Conservation (phyloP, 2,797 vertebrate genomes). For the Dipus sagitta region DNA sequence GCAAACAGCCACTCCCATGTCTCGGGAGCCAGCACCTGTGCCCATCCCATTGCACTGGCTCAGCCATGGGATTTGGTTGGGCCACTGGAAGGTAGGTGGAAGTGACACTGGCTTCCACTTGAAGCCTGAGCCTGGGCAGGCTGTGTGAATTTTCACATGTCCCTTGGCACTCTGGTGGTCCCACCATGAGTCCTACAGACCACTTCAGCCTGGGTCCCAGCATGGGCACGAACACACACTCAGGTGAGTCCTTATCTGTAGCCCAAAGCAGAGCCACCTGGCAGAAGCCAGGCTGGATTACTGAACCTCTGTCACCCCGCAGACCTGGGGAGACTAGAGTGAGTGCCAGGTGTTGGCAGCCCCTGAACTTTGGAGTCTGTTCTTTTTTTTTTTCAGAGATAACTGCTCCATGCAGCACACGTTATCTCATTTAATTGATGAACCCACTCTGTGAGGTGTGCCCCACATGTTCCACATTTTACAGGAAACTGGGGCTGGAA, state of each 20-base stretch:
- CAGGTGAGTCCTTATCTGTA: too few species aligned
- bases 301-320: fast-evolving
- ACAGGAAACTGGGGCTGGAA: background rate
- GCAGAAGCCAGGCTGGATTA: too few species aligned
- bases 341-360: background rate
- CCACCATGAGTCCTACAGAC: background rate
- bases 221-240: background rate
- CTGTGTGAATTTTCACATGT: background rate
- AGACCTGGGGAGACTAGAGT: background rate
- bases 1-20: background rate
- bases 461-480: background rate
- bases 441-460: background rate
- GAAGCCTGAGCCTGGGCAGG: background rate
- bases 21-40: background rate
- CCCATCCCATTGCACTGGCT: background rate
- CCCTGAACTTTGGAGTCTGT: background rate
- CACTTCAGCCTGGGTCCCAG: background rate
- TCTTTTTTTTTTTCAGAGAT: background rate
- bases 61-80: background rate
- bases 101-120: background rate
- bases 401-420: background rate
- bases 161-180: too few species aligned
- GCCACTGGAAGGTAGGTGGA: background rate
- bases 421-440: background rate
- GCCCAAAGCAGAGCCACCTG: background rate